phyloP scores from a whole-genome alignment of 2,797 vertebrate species.

The Thalassophryne amazonica region DNA sequence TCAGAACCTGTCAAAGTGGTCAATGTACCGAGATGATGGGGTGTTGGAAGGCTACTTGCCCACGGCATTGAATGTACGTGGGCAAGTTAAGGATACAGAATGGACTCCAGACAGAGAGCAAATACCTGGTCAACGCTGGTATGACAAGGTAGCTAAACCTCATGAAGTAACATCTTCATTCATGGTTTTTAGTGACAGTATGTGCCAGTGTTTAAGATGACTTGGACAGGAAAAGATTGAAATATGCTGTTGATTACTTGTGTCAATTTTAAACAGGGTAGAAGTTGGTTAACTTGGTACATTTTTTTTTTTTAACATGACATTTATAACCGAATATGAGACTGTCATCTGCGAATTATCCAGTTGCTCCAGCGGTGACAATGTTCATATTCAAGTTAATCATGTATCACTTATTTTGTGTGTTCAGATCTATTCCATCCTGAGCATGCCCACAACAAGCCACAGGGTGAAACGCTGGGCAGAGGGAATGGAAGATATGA shows the following conservation, averaged over 20 bases:
- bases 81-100: conserved; percentile 41
- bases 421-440: conserved; percentile 87
- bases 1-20: conserved; percentile 77
- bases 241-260: no score
- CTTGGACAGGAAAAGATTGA: no score
- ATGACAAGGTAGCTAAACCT: conserved; percentile 84
- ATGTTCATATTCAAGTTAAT: no score
- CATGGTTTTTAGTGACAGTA: neutral
- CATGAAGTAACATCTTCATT: neutral
- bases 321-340: no score
- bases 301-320: no score
- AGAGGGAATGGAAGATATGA: conserved; percentile 93
- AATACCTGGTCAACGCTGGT: conserved; percentile 79
- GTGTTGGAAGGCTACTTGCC: conserved; percentile 67
- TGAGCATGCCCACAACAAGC: conserved; percentile 80
- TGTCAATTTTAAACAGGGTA: no score
- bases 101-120: conserved; percentile 76
- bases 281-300: no score
- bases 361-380: no score
- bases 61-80: conserved; percentile 26
- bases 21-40: conserved; percentile 73
- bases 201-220: neutral
- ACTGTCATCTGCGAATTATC: no score
- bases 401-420: no score
- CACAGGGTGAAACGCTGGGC: conserved; percentile 79